Percentiles rank a stretch among this genome's conserved stretches.
These are phyloP conservation scores for Ispidina picta DNA, from an alignment of 2,797 vertebrate species.

Conservation along the genomic window DNA sequence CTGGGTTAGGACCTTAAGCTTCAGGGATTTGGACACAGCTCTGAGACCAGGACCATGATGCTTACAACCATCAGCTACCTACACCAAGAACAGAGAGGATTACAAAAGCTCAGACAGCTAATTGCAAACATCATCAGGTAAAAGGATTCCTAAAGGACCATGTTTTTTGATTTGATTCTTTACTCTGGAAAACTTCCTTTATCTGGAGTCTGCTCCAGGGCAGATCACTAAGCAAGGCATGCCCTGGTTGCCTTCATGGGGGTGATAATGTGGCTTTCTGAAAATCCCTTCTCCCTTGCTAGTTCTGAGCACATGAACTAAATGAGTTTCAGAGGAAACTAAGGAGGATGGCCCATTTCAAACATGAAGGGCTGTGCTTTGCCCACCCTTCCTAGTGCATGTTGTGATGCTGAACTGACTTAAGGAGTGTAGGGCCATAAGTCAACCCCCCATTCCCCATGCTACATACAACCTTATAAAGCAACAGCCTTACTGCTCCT, in stretches of 20 bases:
- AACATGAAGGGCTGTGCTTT: background rate
- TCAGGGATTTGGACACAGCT: constrained; percentile 21
- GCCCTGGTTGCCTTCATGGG: background rate
- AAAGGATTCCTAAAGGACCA: background rate
- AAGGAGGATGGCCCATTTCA: background rate
- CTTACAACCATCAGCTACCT: background rate
- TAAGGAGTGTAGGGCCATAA: background rate
- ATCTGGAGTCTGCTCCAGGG: background rate
- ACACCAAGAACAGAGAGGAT: background rate
- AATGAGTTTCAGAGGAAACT: background rate
- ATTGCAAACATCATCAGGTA: constrained; percentile 11
- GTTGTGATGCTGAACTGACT: background rate
- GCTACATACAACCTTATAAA: constrained; percentile 2
- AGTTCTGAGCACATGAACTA: background rate
- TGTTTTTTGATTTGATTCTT: background rate
- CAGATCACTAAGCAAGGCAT: background rate
- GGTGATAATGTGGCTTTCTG: background rate
- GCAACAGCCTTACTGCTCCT: background rate
- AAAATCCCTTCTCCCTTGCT: background rate
- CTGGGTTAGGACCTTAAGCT: constrained; percentile 49
- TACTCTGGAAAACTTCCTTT: background rate
- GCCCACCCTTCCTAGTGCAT: background rate
- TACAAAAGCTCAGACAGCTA: background rate
- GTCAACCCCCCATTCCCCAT: background rate
- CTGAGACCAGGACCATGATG: background rate